These are phyloP conservation scores for Hippopotamus amphibius DNA, from an alignment of 2,113 vertebrate species.

Conservation along the genomic window DNA sequence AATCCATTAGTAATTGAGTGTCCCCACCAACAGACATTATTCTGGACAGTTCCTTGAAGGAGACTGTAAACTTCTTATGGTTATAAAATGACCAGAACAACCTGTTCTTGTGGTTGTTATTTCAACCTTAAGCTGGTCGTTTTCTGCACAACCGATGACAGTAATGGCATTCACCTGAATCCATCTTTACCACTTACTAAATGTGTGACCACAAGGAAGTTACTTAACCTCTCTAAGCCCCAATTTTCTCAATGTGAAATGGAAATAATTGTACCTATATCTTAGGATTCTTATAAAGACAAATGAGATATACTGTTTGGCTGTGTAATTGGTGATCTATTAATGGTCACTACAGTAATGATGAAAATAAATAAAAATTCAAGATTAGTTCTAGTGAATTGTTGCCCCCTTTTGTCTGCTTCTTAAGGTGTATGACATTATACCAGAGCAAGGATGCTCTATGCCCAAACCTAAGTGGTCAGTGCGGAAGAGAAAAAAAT, in stretches of 20 bases:
- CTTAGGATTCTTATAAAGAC: neutral
- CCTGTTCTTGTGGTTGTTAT: neutral
- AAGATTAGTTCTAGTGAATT: neutral
- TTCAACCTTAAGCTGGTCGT: neutral
- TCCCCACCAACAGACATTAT: neutral
- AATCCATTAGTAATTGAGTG: neutral
- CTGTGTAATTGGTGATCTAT: neutral
- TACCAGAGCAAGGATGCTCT: neutral
- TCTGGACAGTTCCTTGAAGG: neutral
- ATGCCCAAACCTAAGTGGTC: conserved; percentile 42
- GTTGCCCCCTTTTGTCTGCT: neutral
- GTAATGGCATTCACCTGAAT: neutral
- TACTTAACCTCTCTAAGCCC: neutral
- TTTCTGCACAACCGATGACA: neutral
- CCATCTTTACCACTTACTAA: neutral
- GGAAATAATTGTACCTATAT: neutral
- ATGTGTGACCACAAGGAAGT: neutral
- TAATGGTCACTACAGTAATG: neutral
- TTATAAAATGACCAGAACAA: neutral
- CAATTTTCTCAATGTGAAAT: neutral
- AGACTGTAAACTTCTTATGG: neutral
- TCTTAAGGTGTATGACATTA: neutral
- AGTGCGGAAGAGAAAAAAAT: conserved; percentile 28
- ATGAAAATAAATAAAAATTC: conserved; percentile 19
- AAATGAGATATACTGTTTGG: neutral